Evolutionary conservation across 2,888 invertebrate genomes (phyloP).

Genomic region (Nymphalis polychloros): DNA sequence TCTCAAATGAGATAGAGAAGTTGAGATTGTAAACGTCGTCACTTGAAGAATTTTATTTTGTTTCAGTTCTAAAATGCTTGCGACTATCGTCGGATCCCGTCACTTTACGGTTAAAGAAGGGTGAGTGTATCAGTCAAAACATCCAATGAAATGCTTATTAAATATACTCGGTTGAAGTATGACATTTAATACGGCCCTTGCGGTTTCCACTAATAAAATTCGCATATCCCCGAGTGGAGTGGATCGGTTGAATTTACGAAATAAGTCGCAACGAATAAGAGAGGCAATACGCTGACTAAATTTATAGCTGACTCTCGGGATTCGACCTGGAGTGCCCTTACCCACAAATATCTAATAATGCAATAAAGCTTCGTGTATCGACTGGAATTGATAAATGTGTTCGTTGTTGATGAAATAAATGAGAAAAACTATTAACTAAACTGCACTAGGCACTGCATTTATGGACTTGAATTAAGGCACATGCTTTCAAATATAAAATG

Average conservation of each 20-base stretch:
- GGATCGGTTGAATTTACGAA: slow-evolving; percentile 61
- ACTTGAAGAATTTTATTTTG: slow-evolving; percentile 36
- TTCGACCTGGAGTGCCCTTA: slow-evolving; percentile 42
- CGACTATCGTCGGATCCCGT: slow-evolving; percentile 95
- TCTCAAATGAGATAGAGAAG: neutral
- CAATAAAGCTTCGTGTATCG: slow-evolving; percentile 16
- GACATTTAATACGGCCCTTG: slow-evolving; percentile 43
- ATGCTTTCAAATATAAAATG: no score
- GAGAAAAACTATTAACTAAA: neutral
- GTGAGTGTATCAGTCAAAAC: slow-evolving; percentile 79
- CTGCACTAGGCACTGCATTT: no score
- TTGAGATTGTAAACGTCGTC: slow-evolving; percentile 10
- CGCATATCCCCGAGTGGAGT: slow-evolving; percentile 63
- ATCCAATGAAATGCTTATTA: slow-evolving; percentile 30
- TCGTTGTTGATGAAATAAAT: neutral
- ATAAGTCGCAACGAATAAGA: slow-evolving; percentile 66
- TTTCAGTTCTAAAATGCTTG: slow-evolving; percentile 95
- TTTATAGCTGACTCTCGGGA: slow-evolving; percentile 68
- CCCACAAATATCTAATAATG: slow-evolving; percentile 34
- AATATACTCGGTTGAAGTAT: slow-evolving; percentile 47
- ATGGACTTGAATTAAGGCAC: no score
- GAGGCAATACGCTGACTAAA: slow-evolving; percentile 61
- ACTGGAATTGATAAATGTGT: slow-evolving; percentile 11
- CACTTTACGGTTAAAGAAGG: slow-evolving; percentile 94
- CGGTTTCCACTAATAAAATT: slow-evolving; percentile 66